Evolutionary conservation across 2,113 vertebrate species (phyloP).

Genomic region (Poicephalus gulielmi): DNA sequence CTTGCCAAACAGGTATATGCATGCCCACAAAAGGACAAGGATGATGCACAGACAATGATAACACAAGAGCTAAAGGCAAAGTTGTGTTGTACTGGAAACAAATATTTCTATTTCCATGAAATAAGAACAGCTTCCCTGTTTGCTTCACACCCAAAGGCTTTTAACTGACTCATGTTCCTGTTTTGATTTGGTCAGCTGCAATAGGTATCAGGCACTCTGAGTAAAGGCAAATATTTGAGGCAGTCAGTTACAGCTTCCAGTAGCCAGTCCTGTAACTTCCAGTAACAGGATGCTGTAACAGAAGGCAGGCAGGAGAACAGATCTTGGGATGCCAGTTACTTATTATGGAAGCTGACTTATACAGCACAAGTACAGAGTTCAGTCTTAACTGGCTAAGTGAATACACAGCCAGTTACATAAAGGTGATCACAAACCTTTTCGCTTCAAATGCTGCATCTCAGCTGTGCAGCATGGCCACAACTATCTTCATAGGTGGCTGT

Average conservation of each 20-base stretch:
- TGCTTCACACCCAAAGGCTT: not conserved
- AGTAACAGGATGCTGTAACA: not conserved
- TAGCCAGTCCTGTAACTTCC: not conserved
- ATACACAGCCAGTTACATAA: not conserved
- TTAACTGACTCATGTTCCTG: not conserved
- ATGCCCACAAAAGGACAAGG: not conserved
- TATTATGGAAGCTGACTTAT: not conserved
- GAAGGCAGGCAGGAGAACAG: not conserved
- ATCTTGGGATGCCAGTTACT: not conserved
- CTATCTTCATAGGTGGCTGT: not conserved
- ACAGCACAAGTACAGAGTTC: not conserved
- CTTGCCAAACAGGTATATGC: not conserved
- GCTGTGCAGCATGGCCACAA: not conserved
- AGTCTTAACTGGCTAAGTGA: not conserved
- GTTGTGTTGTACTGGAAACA: not conserved
- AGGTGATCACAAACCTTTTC: not conserved
- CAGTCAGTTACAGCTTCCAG: not conserved
- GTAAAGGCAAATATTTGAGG: not conserved
- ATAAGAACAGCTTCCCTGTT: not conserved
- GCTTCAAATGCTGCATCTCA: not conserved
- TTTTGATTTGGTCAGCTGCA: not conserved
- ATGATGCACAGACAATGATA: not conserved
- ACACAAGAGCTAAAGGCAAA: not conserved
- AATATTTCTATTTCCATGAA: not conserved
- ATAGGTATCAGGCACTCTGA: not conserved